Evolutionary conservation across 2,888 invertebrate genomes (phyloP), one percentile per base, ranked within the genome.

Genomic region (Heteropelma amictum): DNA sequence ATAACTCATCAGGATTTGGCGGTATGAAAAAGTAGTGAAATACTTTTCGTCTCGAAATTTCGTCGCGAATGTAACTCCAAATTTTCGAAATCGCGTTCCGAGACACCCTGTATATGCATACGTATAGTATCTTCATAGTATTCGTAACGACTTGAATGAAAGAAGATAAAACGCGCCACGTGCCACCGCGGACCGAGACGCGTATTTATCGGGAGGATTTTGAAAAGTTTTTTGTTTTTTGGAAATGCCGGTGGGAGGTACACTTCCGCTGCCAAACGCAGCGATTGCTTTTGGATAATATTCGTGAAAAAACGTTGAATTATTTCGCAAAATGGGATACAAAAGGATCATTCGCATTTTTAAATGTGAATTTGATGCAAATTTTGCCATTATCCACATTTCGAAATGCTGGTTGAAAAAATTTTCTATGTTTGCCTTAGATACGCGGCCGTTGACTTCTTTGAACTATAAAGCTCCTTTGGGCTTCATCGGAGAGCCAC

Each of bases 381-480:
- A n/a, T n/a, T n/a, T n/a, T n/a, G n/a, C n/a, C n/a, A n/a, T n/a
- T n/a, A n/a, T n/a, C n/a, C n/a, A n/a, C n/a, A n/a, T n/a, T n/a
- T n/a, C n/a, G n/a, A n/a, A n/a, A n/a, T n/a, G n/a, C n/a, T n/a
- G 63, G 74, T 77, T 77, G 78, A 77, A 77, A 81, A 83, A 83
- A 82, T 68, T 12, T 53, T 21, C 84, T 84, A 84, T 87, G 86
- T 87, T 88, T 87, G 86, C 85, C 85, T 87, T 85, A 87, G 87
- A 87, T 88, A 87, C 83, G 79, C 81, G 87, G 86, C 82, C 87
- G 82, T 87, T 88, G 87, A 88, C 88, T 87, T 80, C 76, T 60
- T 71, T 72, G 81, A 80, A 82, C n/a, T n/a, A 82, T 80, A 81
- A 72, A 65, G 54, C 33, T 47, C 35, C 12, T 14, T 35, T 17